These are phyloP conservation scores for Suillia variegata DNA, from an alignment of 2,888 invertebrate genomes.

Conservation along the genomic window DNA sequence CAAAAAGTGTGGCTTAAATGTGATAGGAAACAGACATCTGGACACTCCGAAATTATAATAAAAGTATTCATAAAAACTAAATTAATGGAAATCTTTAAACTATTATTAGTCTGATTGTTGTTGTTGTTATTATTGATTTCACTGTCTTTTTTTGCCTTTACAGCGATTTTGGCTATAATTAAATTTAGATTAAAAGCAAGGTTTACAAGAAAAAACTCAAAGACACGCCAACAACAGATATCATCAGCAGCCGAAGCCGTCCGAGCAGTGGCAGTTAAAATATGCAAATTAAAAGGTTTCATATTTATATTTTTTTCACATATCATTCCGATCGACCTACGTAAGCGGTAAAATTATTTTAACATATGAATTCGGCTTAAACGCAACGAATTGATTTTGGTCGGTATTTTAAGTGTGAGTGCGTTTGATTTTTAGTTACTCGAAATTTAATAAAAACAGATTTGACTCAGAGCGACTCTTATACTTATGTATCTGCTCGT, in stretches of 20 bases:
- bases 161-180: constrained; percentile 37
- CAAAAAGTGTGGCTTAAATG: no score
- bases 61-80: not conserved
- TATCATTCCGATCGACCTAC: not conserved
- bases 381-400: constrained; percentile 2
- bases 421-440: not conserved
- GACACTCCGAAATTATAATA: no score
- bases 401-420: not conserved
- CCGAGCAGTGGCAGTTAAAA: not conserved
- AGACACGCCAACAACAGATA: not conserved
- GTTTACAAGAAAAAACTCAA: no score
- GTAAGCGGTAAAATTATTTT: not conserved
- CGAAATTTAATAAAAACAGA: not conserved
- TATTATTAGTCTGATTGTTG: no score
- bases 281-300: constrained; percentile 2
- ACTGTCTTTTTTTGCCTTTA: not conserved
- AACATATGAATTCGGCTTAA: no score
- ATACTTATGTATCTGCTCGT: no score
- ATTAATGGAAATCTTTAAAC: not conserved
- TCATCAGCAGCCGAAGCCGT: not conserved
- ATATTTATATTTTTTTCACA: not conserved
- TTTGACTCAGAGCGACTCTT: not conserved
- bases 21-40: no score
- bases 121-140: no score
- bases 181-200: constrained; percentile 45